A percentile compares a stretch with the other conserved stretches of the same genome.
Evolutionary conservation across 2,797 vertebrate genomes (phyloP).

Genomic region (Lagocephalus sceleratus): DNA sequence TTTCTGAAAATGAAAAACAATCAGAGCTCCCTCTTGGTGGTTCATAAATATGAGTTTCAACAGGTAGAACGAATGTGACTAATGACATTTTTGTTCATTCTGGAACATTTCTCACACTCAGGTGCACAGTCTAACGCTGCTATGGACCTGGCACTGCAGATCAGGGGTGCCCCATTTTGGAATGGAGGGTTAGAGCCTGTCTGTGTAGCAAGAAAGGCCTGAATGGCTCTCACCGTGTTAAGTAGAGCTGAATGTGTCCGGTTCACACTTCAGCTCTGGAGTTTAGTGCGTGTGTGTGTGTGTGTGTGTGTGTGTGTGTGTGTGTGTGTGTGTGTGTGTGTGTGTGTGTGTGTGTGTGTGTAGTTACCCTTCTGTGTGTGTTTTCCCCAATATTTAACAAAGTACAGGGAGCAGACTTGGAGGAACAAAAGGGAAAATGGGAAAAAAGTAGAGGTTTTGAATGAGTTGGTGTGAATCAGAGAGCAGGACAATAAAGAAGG

Average conservation of each 20-base stretch:
- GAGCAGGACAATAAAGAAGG: constrained; percentile 38
- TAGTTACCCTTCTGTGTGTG: constrained; percentile 31
- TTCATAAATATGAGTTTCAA: constrained; percentile 1
- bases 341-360: constrained; percentile 22
- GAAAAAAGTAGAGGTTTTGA: constrained; percentile 61
- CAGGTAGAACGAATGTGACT: constrained; percentile 1
- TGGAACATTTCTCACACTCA: constrained; percentile 3
- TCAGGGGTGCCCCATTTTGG: constrained; percentile 26
- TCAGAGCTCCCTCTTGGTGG: background rate
- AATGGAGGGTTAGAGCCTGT: constrained; percentile 35
- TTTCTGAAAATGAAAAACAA: background rate
- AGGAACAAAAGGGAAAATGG: constrained; percentile 58
- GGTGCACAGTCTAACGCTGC: constrained; percentile 19
- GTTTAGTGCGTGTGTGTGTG: constrained; percentile 25
- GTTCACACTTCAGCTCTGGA: constrained; percentile 52
- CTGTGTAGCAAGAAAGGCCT: constrained; percentile 45
- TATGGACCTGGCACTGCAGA: constrained; percentile 20
- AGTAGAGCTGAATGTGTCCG: constrained; percentile 63
- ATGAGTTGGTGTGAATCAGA: constrained; percentile 42
- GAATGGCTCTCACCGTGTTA: constrained; percentile 48
- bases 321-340: constrained; percentile 12
- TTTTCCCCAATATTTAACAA: constrained; percentile 62
- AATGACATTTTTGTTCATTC: background rate
- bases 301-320: constrained; percentile 23
- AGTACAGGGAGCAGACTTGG: constrained; percentile 57